A percentile compares a stretch with the other conserved stretches of the same genome.
Conservation (phyloP, 2,113 vertebrate genomes). For the Pogonocichla stellata region DNA sequence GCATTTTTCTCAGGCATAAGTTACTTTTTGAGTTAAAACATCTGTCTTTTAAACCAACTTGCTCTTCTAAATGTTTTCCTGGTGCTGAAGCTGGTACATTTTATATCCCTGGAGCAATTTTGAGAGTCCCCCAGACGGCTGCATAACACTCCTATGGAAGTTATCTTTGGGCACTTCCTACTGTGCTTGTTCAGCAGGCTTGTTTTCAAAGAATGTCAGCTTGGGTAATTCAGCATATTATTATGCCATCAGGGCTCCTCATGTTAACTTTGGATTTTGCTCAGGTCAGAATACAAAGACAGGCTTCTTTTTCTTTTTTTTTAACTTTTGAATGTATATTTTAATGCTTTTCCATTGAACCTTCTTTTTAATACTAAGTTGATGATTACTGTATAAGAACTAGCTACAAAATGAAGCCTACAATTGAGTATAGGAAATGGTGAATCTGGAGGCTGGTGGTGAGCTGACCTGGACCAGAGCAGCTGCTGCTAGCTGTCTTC, state of each 20-base stretch:
- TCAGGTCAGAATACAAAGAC: background rate
- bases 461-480: background rate
- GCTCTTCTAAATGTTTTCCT: background rate
- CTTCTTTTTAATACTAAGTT: background rate
- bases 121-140: background rate
- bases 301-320: background rate
- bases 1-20: background rate
- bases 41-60: background rate
- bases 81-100: background rate
- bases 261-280: background rate
- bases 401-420: background rate
- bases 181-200: background rate
- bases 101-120: background rate
- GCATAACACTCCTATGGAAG: background rate
- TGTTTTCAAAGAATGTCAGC: background rate
- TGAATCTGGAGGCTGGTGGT: background rate
- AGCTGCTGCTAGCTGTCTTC: background rate
- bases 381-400: background rate
- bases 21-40: background rate
- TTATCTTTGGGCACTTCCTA: background rate
- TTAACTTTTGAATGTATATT: background rate
- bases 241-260: background rate
- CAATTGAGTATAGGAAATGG: background rate
- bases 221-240: background rate
- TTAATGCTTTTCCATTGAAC: background rate